These are phyloP conservation scores for Vespertilio murinus DNA, from an alignment of 2,797 vertebrate species.

Conservation along the genomic window DNA sequence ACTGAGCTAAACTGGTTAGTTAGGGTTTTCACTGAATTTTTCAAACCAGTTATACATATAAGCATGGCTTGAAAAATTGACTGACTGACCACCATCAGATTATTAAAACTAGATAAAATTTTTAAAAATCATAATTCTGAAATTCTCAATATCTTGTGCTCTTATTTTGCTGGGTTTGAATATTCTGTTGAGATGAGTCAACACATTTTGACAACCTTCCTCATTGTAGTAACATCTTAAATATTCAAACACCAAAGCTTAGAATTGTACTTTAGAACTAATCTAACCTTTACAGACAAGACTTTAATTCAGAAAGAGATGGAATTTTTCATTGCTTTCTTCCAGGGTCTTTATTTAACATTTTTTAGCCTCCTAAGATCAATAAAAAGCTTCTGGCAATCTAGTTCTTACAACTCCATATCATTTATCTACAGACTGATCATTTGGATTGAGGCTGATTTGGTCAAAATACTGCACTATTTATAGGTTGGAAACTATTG, in stretches of 20 bases:
- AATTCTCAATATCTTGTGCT: neutral
- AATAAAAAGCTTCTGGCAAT: neutral
- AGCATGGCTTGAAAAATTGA: neutral
- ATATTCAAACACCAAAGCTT: neutral
- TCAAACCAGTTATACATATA: neutral
- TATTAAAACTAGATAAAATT: slow-evolving; percentile 15
- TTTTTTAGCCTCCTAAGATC: neutral
- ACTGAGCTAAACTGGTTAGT: no score
- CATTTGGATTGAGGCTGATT: neutral
- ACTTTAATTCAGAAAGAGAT: slow-evolving; percentile 17
- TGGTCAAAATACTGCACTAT: neutral
- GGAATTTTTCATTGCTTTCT: neutral
- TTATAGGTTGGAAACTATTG: neutral
- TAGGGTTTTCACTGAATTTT: slow-evolving; percentile 20
- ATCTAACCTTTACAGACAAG: neutral
- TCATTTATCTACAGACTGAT: neutral
- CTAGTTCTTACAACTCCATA: neutral
- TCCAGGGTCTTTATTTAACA: neutral
- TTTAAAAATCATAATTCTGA: neutral
- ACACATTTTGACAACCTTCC: neutral
- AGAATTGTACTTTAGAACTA: neutral
- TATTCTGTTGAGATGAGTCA: neutral
- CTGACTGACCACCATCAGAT: neutral
- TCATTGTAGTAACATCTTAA: neutral
- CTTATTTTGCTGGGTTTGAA: neutral